Percentiles rank a stretch among this genome's conserved stretches.
phyloP scores from a whole-genome alignment of 92 coral and sea anemone genomes.

The Umimayanthus kanabou region DNA sequence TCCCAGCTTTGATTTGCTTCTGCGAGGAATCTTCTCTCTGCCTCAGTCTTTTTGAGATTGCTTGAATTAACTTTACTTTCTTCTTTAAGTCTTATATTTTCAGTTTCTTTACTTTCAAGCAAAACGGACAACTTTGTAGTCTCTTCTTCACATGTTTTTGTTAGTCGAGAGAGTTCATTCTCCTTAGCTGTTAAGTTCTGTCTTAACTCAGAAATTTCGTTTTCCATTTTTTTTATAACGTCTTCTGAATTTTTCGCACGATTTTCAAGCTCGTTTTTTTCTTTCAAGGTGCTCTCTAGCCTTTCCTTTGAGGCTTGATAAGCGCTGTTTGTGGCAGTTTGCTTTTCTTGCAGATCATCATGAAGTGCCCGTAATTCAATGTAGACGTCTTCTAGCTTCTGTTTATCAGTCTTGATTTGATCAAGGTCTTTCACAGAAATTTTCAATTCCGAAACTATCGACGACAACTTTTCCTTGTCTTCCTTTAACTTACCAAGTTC shows the following conservation, averaged over 20 bases:
- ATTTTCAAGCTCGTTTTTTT: conserved; percentile 62
- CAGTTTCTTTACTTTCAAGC: conserved; percentile 63
- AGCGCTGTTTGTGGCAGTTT: conserved; percentile 52
- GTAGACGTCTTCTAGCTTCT: conserved; percentile 58
- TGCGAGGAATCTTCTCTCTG: conserved; percentile 38
- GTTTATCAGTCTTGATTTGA: conserved; percentile 55
- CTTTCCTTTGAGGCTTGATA: conserved; percentile 39
- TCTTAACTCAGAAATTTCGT: conserved; percentile 56
- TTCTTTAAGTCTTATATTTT: conserved; percentile 44
- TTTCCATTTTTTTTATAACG: conserved; percentile 53
- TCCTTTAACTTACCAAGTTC: conserved; percentile 60
- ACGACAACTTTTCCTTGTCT: conserved; percentile 62
- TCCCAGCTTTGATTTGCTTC: conserved; percentile 52
- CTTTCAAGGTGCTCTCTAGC: conserved; percentile 46
- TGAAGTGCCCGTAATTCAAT: conserved; percentile 48
- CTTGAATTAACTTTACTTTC: conserved; percentile 49
- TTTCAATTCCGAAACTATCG: conserved; percentile 59
- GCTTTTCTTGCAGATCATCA: conserved; percentile 57
- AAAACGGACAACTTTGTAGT: conserved; percentile 52
- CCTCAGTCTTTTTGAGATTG: conserved; percentile 53
- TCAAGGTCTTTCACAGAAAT: conserved; percentile 49
- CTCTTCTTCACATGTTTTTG: conserved; percentile 65
- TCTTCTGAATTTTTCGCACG: conserved; percentile 63
- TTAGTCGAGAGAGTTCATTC: conserved; percentile 60
- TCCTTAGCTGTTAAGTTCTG: conserved; percentile 50